These are phyloP conservation scores for Mobula hypostoma DNA, from an alignment of 2,113 vertebrate genomes.

Conservation along the genomic window DNA sequence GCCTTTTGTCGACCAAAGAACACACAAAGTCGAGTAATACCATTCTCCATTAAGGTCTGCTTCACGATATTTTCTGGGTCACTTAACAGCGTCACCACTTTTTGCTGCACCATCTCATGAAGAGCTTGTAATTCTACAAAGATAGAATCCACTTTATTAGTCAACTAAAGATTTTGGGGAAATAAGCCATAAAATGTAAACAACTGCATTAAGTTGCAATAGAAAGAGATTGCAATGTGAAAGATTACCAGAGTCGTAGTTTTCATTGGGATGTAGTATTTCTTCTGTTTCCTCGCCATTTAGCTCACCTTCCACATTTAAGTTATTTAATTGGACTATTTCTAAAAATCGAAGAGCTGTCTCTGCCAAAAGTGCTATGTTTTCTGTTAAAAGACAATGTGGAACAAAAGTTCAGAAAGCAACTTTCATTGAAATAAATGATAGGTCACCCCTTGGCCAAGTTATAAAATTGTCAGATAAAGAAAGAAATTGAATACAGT, in stretches of 20 bases:
- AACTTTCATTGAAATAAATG: conserved; percentile 4
- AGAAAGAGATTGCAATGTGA: not conserved
- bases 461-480: not conserved
- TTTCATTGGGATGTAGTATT: conserved; percentile 76
- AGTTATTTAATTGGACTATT: conserved; percentile 88
- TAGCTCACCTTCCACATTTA: conserved; percentile 81
- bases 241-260: conserved; percentile 83
- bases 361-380: conserved; percentile 91
- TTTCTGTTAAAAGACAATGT: conserved; percentile 62
- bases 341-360: conserved; percentile 92
- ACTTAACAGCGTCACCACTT: conserved; percentile 93
- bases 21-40: conserved; percentile 92
- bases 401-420: not conserved
- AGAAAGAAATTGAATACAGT: not conserved
- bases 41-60: conserved; percentile 94
- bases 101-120: conserved; percentile 98
- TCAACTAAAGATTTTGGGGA: not conserved
- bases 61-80: conserved; percentile 97
- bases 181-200: not conserved
- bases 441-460: not conserved
- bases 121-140: conserved; percentile 85
- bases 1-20: conserved; percentile 97
- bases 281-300: conserved; percentile 84
- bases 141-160: not conserved
- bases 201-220: not conserved